Evolutionary conservation across 1,140 invertebrate species (phyloP).

Genomic region (Drosophila virilis): DNA sequence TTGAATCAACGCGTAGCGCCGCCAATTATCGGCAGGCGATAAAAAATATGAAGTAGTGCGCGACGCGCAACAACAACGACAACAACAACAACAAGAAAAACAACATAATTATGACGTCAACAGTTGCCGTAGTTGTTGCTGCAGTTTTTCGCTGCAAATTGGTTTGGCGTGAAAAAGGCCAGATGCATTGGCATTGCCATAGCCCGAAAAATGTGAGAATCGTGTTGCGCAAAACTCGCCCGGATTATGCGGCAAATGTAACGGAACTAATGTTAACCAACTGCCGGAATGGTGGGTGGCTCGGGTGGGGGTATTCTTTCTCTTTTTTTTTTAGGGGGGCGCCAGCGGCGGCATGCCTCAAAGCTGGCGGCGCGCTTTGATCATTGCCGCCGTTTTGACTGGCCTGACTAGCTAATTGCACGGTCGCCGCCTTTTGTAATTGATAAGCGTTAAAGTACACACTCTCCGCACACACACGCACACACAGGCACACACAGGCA

Average conservation of each 20-base stretch:
- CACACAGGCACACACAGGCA: not conserved
- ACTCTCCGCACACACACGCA: conserved; percentile 1
- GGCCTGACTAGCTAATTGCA: conserved; percentile 68
- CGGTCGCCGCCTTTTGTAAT: conserved; percentile 74
- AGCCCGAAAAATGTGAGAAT: conserved; percentile 1
- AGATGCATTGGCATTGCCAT: conserved; percentile 48
- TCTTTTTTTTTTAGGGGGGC: conserved; percentile 30
- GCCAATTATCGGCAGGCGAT: conserved; percentile 68
- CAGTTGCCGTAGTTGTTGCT: conserved; percentile 16
- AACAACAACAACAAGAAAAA: conserved; percentile 1
- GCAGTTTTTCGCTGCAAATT: conserved; percentile 21
- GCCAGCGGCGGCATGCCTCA: conserved; percentile 62
- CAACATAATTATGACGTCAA: conserved; percentile 67
- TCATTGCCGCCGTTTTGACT: conserved; percentile 59
- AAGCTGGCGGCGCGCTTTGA: conserved; percentile 60
- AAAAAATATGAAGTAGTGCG: conserved; percentile 62
- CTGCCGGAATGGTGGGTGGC: not conserved
- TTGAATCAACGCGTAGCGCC: conserved; percentile 64
- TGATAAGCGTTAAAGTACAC: conserved; percentile 49
- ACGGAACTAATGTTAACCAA: conserved; percentile 16
- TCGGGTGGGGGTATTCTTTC: not conserved
- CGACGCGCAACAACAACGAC: conserved; percentile 36
- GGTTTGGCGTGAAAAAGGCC: conserved; percentile 36
- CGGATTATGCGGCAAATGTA: conserved; percentile 40
- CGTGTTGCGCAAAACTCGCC: conserved; percentile 17